Conservation (phyloP, 2,113 vertebrate species). For the Poicephalus gulielmi region DNA sequence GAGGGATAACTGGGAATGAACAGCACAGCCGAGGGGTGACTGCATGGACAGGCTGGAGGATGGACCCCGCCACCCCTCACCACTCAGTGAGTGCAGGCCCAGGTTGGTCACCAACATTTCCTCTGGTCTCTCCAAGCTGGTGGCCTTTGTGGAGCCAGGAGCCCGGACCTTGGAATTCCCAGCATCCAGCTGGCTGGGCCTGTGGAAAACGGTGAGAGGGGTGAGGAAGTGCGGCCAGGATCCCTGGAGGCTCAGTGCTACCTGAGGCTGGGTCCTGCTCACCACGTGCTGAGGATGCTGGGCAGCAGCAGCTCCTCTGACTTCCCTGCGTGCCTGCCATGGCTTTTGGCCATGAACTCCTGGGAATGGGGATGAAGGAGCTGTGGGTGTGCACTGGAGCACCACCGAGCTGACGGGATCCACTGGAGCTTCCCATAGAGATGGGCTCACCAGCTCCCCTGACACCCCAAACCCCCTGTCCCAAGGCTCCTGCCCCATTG, state of each 20-base stretch:
- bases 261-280: neutral
- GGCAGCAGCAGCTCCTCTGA: constrained; percentile 82
- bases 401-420: accelerated
- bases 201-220: neutral
- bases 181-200: neutral
- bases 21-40: neutral
- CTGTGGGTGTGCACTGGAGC: neutral
- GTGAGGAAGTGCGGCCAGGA: neutral
- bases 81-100: constrained; percentile 72
- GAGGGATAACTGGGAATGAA: neutral
- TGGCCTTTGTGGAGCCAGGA: neutral
- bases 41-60: neutral
- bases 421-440: neutral
- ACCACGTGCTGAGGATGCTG: constrained; percentile 79
- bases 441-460: neutral
- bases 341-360: constrained; percentile 80
- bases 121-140: constrained; percentile 31
- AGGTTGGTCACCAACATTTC: constrained; percentile 65
- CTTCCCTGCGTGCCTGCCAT: constrained; percentile 54
- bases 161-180: constrained; percentile 36
- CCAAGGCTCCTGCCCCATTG: neutral
- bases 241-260: accelerated
- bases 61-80: constrained; percentile 42
- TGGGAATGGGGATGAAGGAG: constrained; percentile 13
- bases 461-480: neutral